A percentile compares a stretch with the other conserved stretches of the same genome.
Conservation (phyloP, 2,888 invertebrate genomes). For the Brachyopa scutellaris region DNA sequence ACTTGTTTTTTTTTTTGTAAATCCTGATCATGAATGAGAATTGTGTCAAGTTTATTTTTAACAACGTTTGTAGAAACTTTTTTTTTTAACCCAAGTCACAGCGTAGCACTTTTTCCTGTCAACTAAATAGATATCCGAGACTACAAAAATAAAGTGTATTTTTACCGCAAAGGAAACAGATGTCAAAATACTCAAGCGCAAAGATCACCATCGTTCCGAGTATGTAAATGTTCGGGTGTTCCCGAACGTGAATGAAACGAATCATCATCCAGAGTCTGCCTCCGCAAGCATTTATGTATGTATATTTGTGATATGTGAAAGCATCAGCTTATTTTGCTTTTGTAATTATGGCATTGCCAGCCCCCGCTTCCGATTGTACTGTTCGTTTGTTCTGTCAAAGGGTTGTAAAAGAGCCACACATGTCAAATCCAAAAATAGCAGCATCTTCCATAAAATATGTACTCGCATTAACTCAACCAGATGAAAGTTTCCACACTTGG, state of each 20-base stretch:
- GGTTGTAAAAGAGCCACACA: slow-evolving; percentile 65
- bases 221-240: slow-evolving; percentile 35
- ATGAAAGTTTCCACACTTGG: slow-evolving; percentile 61
- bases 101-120: too few species aligned
- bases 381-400: slow-evolving; percentile 56
- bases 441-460: slow-evolving; percentile 58
- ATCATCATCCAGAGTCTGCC: slow-evolving; percentile 27
- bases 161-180: slow-evolving; percentile 53
- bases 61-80: not conserved
- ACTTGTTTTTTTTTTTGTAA: not conserved
- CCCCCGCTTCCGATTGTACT: slow-evolving; percentile 35
- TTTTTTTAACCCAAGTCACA: too few species aligned
- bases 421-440: slow-evolving; percentile 68
- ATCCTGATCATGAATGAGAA: not conserved
- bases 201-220: slow-evolving; percentile 50
- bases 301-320: slow-evolving; percentile 23
- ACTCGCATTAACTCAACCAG: slow-evolving; percentile 47
- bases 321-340: slow-evolving; percentile 39
- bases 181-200: slow-evolving; percentile 64
- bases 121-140: too few species aligned
- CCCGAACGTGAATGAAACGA: slow-evolving; percentile 48
- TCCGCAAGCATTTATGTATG: slow-evolving; percentile 27
- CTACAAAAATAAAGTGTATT: too few species aligned
- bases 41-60: not conserved
- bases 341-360: slow-evolving; percentile 49